phyloP scores from a whole-genome alignment of 2,797 vertebrate genomes.

The Sorex maritimensis region DNA sequence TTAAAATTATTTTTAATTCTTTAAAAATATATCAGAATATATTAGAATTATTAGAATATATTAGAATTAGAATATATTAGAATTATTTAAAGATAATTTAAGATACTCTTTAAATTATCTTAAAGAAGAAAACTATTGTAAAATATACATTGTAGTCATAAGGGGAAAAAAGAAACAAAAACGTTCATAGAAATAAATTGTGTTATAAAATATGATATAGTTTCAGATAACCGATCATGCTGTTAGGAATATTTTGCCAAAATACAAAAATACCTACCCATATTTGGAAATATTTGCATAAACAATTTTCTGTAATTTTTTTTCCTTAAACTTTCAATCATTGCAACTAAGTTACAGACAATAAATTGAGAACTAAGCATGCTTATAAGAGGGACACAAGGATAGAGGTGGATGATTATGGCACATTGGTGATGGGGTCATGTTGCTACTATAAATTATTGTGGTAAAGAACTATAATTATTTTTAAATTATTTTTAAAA shows the following conservation, averaged over 20 bases:
- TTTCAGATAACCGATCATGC: not conserved
- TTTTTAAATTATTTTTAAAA: too few species aligned
- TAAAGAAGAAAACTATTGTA: not conserved
- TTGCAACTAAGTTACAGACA: not conserved
- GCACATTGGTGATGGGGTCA: too few species aligned
- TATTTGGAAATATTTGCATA: not conserved
- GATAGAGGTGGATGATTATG: too few species aligned
- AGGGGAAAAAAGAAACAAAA: not conserved
- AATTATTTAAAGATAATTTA: too few species aligned
- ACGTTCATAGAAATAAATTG: not conserved
- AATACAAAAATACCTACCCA: not conserved
- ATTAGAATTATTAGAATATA: too few species aligned
- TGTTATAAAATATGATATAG: not conserved
- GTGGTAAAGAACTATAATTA: too few species aligned
- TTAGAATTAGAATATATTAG: too few species aligned
- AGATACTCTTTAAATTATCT: not conserved
- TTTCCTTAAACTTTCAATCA: not conserved
- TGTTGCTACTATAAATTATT: too few species aligned
- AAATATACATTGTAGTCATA: not conserved
- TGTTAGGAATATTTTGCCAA: not conserved
- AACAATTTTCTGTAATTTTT: not conserved
- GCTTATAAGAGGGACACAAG: not conserved
- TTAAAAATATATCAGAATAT: too few species aligned
- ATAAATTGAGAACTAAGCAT: not conserved
- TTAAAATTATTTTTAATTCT: not conserved